A percentile compares a stretch with the other conserved stretches of the same genome.
phyloP scores from a whole-genome alignment of 2,888 invertebrate genomes.

The Ptychoptera contaminata region DNA sequence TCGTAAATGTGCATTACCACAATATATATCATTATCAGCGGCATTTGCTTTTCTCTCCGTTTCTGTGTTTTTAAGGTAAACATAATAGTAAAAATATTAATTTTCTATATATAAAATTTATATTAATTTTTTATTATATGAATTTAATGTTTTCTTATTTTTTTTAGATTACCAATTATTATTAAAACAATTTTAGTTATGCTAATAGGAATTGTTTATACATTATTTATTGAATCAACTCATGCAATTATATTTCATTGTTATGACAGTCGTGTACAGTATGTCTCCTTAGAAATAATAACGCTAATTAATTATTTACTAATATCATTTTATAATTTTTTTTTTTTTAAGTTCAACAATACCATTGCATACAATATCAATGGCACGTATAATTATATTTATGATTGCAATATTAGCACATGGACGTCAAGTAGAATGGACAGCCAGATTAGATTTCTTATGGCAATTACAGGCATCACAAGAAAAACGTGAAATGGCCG shows the following conservation, averaged over 20 bases:
- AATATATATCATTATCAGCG: conserved; percentile 75
- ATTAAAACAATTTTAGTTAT: conserved; percentile 63
- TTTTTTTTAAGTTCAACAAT: conserved; percentile 40
- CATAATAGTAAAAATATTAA: neutral
- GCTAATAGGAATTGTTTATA: conserved; percentile 65
- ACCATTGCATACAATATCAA: conserved; percentile 62
- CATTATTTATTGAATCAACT: conserved; percentile 63
- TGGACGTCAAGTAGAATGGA: conserved; percentile 77
- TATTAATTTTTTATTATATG: neutral
- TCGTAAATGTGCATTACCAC: conserved; percentile 67
- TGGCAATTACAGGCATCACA: conserved; percentile 79
- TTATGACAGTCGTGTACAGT: conserved; percentile 65
- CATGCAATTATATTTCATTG: conserved; percentile 67
- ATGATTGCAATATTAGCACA: conserved; percentile 71
- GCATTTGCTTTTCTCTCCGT: conserved; percentile 71
- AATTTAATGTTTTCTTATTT: neutral
- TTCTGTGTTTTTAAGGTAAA: conserved; percentile 57
- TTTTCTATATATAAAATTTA: neutral
- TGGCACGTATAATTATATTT: conserved; percentile 67
- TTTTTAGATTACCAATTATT: conserved; percentile 52
- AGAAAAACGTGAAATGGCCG: conserved; percentile 85
- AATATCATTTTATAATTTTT: conserved; percentile 6
- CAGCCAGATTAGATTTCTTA: conserved; percentile 65
- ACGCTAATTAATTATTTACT: conserved; percentile 4
- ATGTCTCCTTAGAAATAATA: conserved; percentile 24